A percentile compares a stretch with the other conserved stretches of the same genome.
phyloP scores from a whole-genome alignment of 2,797 vertebrate species.

The Scarus forsteni region DNA sequence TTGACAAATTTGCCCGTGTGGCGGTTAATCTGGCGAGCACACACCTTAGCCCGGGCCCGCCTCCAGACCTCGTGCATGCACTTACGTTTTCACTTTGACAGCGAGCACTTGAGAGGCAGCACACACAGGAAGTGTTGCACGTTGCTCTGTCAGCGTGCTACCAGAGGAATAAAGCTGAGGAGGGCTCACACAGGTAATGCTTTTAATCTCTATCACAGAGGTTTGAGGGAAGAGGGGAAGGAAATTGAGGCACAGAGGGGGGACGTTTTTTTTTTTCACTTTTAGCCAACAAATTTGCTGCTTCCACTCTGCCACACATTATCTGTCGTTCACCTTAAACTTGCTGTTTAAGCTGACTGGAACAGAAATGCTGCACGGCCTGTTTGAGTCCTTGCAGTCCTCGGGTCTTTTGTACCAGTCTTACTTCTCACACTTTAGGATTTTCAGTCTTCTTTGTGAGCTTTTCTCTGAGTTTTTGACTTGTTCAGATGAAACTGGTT shows the following conservation, averaged over 20 bases:
- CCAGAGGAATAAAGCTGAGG: conserved; percentile 48
- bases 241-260: neutral
- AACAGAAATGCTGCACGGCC: conserved; percentile 34
- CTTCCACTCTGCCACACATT: too few relatives aligned
- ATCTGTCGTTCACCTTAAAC: neutral
- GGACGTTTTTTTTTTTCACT: too few relatives aligned
- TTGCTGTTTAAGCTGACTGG: neutral
- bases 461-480: conserved; percentile 19
- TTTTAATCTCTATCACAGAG: conserved; percentile 13
- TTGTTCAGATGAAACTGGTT: conserved; percentile 11
- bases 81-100: conserved; percentile 84
- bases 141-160: conserved; percentile 60
- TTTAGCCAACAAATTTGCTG: too few relatives aligned
- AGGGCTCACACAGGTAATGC: conserved; percentile 47
- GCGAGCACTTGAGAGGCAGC: conserved; percentile 66
- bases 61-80: conserved; percentile 72
- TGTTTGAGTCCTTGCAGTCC: conserved; percentile 14
- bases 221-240: conserved; percentile 3
- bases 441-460: conserved; percentile 9
- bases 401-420: neutral
- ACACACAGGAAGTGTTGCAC: conserved; percentile 80
- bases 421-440: neutral
- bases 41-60: conserved; percentile 68
- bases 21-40: conserved; percentile 58
- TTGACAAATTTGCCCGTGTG: conserved; percentile 32